phyloP scores from a whole-genome alignment of 2,888 invertebrate genomes.

The Imbricaverruca yamaguchii region DNA sequence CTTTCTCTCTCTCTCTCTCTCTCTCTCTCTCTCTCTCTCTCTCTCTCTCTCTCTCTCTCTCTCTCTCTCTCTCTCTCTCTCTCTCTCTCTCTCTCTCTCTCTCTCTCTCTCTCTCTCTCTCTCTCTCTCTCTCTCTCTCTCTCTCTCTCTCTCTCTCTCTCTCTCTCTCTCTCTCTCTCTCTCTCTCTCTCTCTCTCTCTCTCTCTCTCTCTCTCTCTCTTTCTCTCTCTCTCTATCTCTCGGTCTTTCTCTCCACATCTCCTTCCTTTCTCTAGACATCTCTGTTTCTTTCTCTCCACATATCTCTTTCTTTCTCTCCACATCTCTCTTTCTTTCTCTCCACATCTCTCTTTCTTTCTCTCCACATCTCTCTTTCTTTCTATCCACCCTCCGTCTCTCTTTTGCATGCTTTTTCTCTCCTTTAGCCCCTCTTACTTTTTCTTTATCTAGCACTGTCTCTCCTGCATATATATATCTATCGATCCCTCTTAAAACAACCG shows the following conservation, averaged over 20 bases:
- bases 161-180: background rate
- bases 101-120: conserved; percentile 11
- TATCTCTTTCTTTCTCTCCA: conserved; percentile 13
- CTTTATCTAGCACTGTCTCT: no score
- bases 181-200: conserved; percentile 5
- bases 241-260: no score
- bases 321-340: conserved; percentile 4
- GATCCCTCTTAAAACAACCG: no score
- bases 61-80: conserved; percentile 7
- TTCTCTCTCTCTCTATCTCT: no score
- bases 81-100: conserved; percentile 16
- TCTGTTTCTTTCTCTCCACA: background rate
- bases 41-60: conserved; percentile 5
- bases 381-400: no score
- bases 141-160: conserved; percentile 14
- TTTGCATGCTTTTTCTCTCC: no score
- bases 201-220: no score
- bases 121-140: conserved; percentile 1
- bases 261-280: no score
- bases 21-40: conserved; percentile 8
- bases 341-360: background rate
- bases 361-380: no score
- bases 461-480: no score
- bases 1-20: conserved; percentile 7
- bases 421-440: no score